Base-by-base conservation (phyloP, 1,140 invertebrate genomes). In the Augochlora pura region DNA sequence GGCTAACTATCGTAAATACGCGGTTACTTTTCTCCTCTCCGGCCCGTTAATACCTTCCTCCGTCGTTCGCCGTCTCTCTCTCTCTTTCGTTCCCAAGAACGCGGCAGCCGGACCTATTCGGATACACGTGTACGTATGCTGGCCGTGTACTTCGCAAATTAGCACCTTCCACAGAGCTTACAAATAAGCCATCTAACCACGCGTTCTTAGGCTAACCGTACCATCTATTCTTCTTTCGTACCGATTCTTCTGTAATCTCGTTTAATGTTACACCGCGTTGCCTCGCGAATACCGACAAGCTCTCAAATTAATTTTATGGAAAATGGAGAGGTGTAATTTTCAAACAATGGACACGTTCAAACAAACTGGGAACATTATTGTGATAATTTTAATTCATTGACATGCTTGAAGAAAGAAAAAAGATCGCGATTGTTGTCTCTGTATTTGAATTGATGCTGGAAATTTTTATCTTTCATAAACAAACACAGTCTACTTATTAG, bases 141-240 rank as follows among this genome's bases (percentile, higher is more conserved):
- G 42, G 73, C 70, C 57, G 81, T 73, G 77, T 86, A 86, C 81
- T 86, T 86, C 60, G 81, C 84, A 86, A 86, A 86, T 86, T 86
- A 86, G 84, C 84, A 84, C 84, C 81, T 86, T 83, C 76, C 84
- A 79, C 74, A n/a, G 84, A 85, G 80, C 80, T 77, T 85, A 86
- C 83, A 86, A 84, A 83, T 84, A 84, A 85, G 81, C 64, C 71
- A 76, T 57, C 57, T 63, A 59, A 67, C 52, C 52, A 65, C 65
- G 46, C 71, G 76, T 84, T 74, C 27, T 74, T 73, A 57, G 54
- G 54, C 59, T 16, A 42, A 68, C 59, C 59, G 49, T 25, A 82
- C 63, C 74, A 62, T 57, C 74, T 38, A 59, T 49, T 23, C 57
- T 42, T 39, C 21, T 25, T 62, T n/a, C 23, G 38, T 16, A n/a